Evolutionary conservation across 2,888 invertebrate species (phyloP).

Genomic region (Pharmacophagus antenor): DNA sequence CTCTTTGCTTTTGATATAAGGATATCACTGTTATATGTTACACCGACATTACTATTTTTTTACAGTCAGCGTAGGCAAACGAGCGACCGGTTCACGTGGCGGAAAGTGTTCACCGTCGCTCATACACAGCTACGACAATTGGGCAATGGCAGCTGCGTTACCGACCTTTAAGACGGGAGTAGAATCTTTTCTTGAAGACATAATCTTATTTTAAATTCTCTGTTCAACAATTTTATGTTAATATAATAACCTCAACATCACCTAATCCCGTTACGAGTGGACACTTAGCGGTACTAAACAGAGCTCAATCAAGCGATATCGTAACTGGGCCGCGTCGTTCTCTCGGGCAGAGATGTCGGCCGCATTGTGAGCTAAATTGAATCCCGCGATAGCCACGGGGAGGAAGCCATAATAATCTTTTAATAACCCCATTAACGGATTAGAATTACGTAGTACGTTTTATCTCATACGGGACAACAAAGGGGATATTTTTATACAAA

Average conservation of each 20-base stretch:
- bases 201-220: no score
- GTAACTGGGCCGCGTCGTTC: conserved; percentile 34
- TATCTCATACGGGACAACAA: conserved; percentile 16
- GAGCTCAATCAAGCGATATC: conserved; percentile 15
- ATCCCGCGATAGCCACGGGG: conserved; percentile 24
- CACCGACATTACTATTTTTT: no score
- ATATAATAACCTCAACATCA: neutral
- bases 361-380: conserved; percentile 29
- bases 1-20: no score
- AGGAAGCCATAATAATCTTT: conserved; percentile 21
- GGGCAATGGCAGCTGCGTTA: no score
- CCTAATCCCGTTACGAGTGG: conserved; percentile 8
- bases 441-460: conserved; percentile 24
- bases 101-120: no score
- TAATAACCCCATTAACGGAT: conserved; percentile 29
- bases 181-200: no score
- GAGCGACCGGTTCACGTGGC: no score
- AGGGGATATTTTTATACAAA: conserved; percentile 20
- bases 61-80: no score
- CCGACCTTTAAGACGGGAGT: no score
- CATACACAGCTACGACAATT: no score
- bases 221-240: no score
- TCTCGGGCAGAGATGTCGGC: conserved; percentile 35
- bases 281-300: conserved; percentile 14
- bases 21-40: no score